phyloP scores from a whole-genome alignment of 2,797 vertebrate genomes.

The Lagocephalus sceleratus region DNA sequence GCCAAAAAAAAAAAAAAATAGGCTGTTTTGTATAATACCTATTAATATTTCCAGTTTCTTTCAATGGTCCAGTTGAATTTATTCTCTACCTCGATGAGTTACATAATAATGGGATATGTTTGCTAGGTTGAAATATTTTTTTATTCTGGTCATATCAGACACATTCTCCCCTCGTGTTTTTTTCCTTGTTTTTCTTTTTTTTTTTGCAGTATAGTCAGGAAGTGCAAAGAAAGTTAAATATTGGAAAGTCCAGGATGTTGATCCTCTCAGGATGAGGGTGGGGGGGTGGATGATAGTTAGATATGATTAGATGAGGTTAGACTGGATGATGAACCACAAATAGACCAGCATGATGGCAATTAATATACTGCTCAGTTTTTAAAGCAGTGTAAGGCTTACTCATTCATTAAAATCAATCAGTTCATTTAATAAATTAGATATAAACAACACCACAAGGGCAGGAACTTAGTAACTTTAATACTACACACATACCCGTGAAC shows the following conservation, averaged over 20 bases:
- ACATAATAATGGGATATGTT: background rate
- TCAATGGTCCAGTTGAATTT: too few relatives aligned
- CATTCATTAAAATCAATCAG: conserved; percentile 46
- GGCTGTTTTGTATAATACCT: background rate
- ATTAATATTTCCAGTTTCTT: background rate
- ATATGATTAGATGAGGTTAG: conserved; percentile 24
- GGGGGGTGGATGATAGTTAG: conserved; percentile 1
- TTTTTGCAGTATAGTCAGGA: background rate
- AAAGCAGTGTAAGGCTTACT: conserved; percentile 17
- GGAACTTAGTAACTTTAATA: background rate
- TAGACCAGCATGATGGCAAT: conserved; percentile 17
- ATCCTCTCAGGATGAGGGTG: conserved; percentile 6
- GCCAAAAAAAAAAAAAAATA: background rate
- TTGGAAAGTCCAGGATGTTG: background rate
- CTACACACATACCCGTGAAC: background rate
- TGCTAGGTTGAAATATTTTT: background rate
- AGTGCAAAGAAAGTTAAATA: conserved; percentile 7
- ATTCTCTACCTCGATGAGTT: background rate
- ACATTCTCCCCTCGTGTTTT: background rate
- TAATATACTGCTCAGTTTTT: conserved; percentile 36
- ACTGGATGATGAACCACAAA: conserved; percentile 23
- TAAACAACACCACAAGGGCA: conserved; percentile 15
- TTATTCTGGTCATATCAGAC: background rate
- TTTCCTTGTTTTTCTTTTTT: background rate
- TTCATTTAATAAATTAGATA: conserved; percentile 50